These are phyloP conservation scores for Plagiodera versicolora DNA, from an alignment of 2,888 invertebrate species.

Conservation along the genomic window DNA sequence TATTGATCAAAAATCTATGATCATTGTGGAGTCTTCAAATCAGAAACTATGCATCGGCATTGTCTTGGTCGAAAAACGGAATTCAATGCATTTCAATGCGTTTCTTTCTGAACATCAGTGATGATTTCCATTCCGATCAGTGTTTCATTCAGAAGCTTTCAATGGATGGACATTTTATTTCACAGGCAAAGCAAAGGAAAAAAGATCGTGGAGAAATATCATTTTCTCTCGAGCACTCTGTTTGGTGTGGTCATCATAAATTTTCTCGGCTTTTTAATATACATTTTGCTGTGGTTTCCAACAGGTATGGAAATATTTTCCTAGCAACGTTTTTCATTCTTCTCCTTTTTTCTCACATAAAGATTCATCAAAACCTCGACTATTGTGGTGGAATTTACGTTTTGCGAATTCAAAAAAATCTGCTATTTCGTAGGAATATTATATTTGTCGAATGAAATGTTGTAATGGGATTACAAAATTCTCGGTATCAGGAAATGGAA, in stretches of 20 bases:
- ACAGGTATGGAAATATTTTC: background rate
- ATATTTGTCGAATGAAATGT: no score
- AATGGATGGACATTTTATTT: background rate
- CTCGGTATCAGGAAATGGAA: no score
- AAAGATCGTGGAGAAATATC: background rate
- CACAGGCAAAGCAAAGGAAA: background rate
- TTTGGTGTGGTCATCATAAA: background rate
- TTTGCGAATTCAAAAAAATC: background rate
- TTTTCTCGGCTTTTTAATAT: background rate
- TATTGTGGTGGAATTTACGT: background rate
- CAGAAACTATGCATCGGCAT: no score
- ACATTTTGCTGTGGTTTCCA: background rate
- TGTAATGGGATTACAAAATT: no score
- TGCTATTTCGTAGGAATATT: no score
- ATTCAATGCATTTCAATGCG: no score
- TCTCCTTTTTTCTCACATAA: background rate
- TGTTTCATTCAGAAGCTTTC: background rate
- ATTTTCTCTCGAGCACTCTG: background rate
- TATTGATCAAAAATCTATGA: no score
- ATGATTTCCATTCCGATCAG: no score
- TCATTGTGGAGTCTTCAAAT: no score
- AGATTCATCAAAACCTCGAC: background rate
- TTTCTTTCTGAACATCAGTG: no score
- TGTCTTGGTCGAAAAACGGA: no score
- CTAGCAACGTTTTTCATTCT: background rate